A percentile compares a stretch with the other conserved stretches of the same genome.
Evolutionary conservation across 2,113 vertebrate genomes (phyloP).

Genomic region (Tamias sibiricus): DNA sequence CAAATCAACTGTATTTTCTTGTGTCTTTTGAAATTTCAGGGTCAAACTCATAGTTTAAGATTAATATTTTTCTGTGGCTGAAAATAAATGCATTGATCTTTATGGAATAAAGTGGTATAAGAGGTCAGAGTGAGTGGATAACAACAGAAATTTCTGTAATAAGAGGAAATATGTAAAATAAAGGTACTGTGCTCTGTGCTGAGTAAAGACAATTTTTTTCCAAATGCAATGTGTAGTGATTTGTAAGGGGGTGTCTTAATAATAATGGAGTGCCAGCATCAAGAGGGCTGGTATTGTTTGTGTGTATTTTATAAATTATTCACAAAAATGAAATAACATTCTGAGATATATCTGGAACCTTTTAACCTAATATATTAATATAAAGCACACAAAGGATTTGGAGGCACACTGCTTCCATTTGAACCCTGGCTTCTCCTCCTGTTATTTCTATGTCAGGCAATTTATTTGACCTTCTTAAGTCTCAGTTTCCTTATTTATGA

Average conservation of each 20-base stretch:
- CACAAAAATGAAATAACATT: conserved; percentile 15
- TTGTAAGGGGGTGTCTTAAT: not conserved
- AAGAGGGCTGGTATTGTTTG: not conserved
- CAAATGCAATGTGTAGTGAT: not conserved
- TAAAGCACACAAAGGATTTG: not conserved
- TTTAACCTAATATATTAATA: not conserved
- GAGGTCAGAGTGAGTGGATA: conserved; percentile 55
- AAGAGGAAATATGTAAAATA: conserved; percentile 61
- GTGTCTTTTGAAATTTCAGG: conserved; percentile 75
- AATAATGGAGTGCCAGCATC: not conserved
- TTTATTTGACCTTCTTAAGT: not conserved
- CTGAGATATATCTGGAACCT: not conserved
- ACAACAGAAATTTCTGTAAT: conserved; percentile 11
- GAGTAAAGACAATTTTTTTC: conserved; percentile 58
- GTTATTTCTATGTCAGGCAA: not conserved
- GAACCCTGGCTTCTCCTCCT: not conserved
- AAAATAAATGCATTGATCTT: conserved; percentile 70
- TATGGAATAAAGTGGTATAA: conserved; percentile 32
- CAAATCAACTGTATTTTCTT: conserved; percentile 66
- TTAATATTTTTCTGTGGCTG: conserved; percentile 72
- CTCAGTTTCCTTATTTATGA: not conserved
- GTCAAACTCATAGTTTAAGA: conserved; percentile 65
- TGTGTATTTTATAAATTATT: not conserved
- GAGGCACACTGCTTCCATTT: not conserved
- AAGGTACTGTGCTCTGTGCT: conserved; percentile 29